Percentiles rank a stretch among this genome's conserved stretches.
Evolutionary conservation across 2,797 vertebrate genomes (phyloP).

Genomic region (Novumbra hubbsi): DNA sequence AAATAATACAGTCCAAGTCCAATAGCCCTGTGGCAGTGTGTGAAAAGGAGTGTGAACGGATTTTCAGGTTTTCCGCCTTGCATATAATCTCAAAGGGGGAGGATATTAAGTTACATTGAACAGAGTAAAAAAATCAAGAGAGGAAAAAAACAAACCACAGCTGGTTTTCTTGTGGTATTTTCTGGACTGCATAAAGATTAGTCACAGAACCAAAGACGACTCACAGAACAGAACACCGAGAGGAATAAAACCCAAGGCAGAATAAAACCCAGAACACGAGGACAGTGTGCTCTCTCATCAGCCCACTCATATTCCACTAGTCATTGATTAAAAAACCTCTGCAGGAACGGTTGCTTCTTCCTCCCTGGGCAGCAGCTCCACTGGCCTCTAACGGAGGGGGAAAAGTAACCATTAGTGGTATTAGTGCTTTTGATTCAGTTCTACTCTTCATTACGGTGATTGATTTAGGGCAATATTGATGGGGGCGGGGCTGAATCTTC

Average conservation of each 20-base stretch:
- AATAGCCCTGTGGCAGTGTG: conserved; percentile 22
- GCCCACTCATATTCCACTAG: conserved; percentile 23
- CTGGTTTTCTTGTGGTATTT: too few species aligned
- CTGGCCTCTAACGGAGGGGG: conserved; percentile 7
- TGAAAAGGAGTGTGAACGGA: conserved; percentile 1
- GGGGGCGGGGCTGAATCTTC: background rate
- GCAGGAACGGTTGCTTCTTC: conserved; percentile 23
- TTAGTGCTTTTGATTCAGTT: conserved; percentile 49
- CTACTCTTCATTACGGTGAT: conserved; percentile 47
- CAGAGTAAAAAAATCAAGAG: conserved; percentile 25
- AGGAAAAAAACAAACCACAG: background rate
- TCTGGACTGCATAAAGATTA: too few species aligned
- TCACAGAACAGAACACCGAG: too few species aligned
- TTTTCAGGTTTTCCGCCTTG: background rate
- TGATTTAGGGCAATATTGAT: conserved; percentile 46
- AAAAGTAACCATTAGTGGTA: conserved; percentile 44
- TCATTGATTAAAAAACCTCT: conserved; percentile 45
- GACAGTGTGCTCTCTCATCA: background rate
- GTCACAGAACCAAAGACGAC: too few species aligned
- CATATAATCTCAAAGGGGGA: conserved; percentile 20
- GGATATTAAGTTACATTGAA: conserved; percentile 27
- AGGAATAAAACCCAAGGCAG: background rate
- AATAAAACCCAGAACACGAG: background rate
- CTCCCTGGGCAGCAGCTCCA: conserved; percentile 14
- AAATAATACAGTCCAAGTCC: conserved; percentile 36